Evolutionary conservation across 2,888 invertebrate genomes (phyloP), one percentile per base, ranked within the genome.

Genomic region (Melitaea athalia): DNA sequence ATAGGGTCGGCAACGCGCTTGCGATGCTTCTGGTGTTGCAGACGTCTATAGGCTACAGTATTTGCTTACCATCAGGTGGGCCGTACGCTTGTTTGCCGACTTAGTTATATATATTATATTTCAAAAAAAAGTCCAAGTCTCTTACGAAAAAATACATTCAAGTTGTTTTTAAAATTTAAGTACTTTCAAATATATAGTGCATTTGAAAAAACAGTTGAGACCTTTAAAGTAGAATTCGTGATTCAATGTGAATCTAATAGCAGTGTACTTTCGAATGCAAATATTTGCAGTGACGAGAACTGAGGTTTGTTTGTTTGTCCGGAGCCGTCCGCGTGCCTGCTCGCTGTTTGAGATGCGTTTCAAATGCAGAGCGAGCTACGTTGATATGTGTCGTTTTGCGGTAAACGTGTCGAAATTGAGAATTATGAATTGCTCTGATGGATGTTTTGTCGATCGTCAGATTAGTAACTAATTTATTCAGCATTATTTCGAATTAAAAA

Each of bases 341-440:
- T 2, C 24, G 52, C 8, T 55, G 57, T 33, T 61, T 52, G 53
- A 3, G 49, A 43, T 42, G 52, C 43, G 45, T 52, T 66, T 60
- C 59, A 42, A 63, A 69, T 66, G 59, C 69, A 55, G 47, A 63
- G 38, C 55, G 59, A 2, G 50, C 33, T 33, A 60, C 7, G 10
- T 55, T 12, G 47, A 43, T 2, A 24, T 45, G 50, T 33, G 24
- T 10, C 53, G 69, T 65, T 61, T 52, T 43, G 45, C 33, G 47
- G 33, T 11, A 15, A 24, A 66, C 65, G 65, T 69, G 69, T 31
- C 31, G 17, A 17, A 6, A 45, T 53, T 59, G 52, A 33, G 52
- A 57, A 63, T 59, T 57, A 52, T 59, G 52, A 50, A 67, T 63
- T 53, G 53, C 5, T 42, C 49, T 33, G 62, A 52, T 24, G 52